Percentiles rank a stretch among this genome's conserved stretches.
phyloP scores from a whole-genome alignment of 2,797 vertebrate genomes.

The Phoxinus dragarum region DNA sequence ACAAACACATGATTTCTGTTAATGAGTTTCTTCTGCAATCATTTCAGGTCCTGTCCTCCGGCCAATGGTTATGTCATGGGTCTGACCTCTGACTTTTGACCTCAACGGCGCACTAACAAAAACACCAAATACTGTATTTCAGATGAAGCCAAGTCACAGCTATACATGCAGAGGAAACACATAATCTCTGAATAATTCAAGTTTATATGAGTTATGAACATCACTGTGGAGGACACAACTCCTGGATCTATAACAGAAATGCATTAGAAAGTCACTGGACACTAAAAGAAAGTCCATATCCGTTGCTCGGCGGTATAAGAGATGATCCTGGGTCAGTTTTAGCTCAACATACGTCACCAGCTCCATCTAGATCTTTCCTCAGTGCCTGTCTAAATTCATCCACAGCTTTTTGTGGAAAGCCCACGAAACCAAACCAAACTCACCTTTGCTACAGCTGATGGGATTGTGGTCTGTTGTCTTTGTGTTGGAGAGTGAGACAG shows the following conservation, averaged over 20 bases:
- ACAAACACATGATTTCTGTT: neutral
- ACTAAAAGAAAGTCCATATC: neutral
- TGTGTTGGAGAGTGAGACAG: constrained; percentile 72
- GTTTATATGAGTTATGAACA: neutral
- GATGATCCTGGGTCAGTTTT: constrained; percentile 19
- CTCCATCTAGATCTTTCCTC: constrained; percentile 45
- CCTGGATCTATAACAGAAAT: neutral
- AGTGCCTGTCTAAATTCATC: neutral
- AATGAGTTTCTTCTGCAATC: neutral
- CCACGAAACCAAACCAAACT: constrained; percentile 56
- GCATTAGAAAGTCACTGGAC: neutral
- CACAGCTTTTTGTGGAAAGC: neutral
- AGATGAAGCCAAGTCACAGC: neutral
- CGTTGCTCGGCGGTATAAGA: neutral
- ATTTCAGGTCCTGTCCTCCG: neutral
- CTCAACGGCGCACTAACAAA: neutral
- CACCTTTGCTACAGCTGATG: constrained; percentile 77
- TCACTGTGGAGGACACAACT: neutral
- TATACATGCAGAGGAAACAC: neutral
- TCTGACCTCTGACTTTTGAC: constrained; percentile 28
- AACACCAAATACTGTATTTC: neutral
- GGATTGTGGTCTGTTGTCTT: constrained; percentile 64
- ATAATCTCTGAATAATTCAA: neutral
- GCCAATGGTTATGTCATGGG: neutral
- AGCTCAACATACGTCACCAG: constrained; percentile 42